Conservation (phyloP, 1,140 invertebrate species). For the Drosophila navojoa region DNA sequence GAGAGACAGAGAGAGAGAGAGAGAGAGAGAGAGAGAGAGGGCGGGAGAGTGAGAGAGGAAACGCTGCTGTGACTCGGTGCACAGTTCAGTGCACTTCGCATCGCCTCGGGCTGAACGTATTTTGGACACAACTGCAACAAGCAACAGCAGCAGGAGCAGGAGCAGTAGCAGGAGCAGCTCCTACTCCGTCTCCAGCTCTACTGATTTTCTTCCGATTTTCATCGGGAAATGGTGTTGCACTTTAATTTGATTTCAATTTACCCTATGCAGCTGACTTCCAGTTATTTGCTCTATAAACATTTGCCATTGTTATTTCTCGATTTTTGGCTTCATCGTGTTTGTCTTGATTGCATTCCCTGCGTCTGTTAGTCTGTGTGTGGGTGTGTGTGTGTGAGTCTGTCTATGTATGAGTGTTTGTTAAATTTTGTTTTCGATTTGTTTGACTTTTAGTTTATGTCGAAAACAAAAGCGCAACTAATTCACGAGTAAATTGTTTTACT, state of each 20-base stretch:
- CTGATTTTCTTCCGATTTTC: conserved; percentile 54
- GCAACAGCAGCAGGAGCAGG: conserved; percentile 3
- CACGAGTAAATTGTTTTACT: conserved; percentile 25
- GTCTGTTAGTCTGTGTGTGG: background rate
- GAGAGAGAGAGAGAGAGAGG: no score
- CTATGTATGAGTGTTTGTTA: conserved; percentile 14
- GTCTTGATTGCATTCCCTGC: conserved; percentile 37
- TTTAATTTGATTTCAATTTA: conserved; percentile 65
- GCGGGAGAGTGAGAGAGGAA: background rate
- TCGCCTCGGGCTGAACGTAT: conserved; percentile 44
- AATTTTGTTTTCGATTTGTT: conserved; percentile 41
- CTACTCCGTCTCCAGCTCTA: conserved; percentile 34
- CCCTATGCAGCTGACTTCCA: background rate
- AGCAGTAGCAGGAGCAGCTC: conserved; percentile 1
- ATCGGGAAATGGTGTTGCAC: conserved; percentile 44
- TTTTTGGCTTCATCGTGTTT: conserved; percentile 43
- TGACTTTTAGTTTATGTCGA: conserved; percentile 17
- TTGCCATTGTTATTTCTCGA: conserved; percentile 38
- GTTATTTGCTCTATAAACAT: conserved; percentile 1
- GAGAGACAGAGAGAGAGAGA: background rate
- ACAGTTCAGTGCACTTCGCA: conserved; percentile 67
- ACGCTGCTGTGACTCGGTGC: background rate
- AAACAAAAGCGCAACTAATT: conserved; percentile 32
- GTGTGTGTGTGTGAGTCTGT: background rate
- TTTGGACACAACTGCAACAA: conserved; percentile 30